Evolutionary conservation across 2,888 invertebrate genomes (phyloP), one percentile per base, ranked within the genome.

Genomic region (Spodoptera littoralis): DNA sequence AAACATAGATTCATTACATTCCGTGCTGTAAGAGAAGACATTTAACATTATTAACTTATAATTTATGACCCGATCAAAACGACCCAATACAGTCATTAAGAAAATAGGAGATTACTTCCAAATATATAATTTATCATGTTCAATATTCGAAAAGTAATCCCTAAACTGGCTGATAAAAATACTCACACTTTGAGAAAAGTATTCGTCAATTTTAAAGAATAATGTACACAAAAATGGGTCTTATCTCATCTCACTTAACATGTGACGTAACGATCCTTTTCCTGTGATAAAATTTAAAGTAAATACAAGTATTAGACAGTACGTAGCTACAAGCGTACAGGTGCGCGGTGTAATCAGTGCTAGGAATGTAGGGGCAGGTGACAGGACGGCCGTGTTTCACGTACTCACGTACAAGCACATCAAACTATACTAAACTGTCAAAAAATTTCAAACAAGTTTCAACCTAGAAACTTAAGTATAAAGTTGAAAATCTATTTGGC

Each of bases 361-460:
- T 57, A 85, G 92, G 94, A 92, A 93, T 92, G 92, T 82, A 77
- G 85, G 70, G 83, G 91, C 94, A 94, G 94, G 93, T 94, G 94
- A 93, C 93, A 92, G 92, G 90, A 93, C 90, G 90, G 88, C 82
- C 88, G 79, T 82, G 85, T 80, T 82, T 80, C 66, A 62, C 54
- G 67, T 57, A 58, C 58, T 53, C 54, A 59, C 60, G 65, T 51
- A 48, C 54, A 5, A 36, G 36, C 36, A 36, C 36, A 36, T 36
- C 36, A 36, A 36, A 36, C 36, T 36, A 36, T 8, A 36, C 36
- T 36, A 36, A 36, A 36, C 36, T 36, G 36, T 6, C 36, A 8
- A 36, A 36, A 9, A 36, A 1, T 1, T 36, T 36, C 36, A 36
- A 36, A 36, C 36, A 9, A 36, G 2, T 8, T 36, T 36, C 36